These are phyloP conservation scores for Mystacornis crossleyi DNA, from an alignment of 2,113 vertebrate species.

Conservation along the genomic window DNA sequence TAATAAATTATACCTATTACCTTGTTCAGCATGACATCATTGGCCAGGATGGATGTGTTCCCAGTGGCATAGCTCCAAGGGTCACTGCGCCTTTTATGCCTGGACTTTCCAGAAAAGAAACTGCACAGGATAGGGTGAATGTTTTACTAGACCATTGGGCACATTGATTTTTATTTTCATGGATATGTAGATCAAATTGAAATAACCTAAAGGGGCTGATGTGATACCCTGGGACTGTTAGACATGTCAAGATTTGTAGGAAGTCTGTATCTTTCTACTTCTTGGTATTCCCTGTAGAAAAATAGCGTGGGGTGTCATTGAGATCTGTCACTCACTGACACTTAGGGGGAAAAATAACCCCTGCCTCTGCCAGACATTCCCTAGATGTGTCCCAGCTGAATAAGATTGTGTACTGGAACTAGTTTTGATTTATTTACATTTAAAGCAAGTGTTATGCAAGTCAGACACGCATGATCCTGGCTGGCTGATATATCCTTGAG, in stretches of 20 bases:
- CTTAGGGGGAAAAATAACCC: not conserved
- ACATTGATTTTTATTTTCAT: slow-evolving; percentile 64
- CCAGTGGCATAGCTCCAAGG: not conserved
- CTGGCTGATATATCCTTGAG: slow-evolving; percentile 48
- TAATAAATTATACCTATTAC: not conserved
- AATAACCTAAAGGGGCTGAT: slow-evolving; percentile 51
- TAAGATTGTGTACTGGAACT: not conserved
- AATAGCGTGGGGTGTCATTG: slow-evolving; percentile 44
- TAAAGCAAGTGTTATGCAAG: slow-evolving; percentile 21
- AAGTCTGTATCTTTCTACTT: not conserved
- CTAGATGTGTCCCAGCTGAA: not conserved
- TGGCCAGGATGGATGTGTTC: not conserved
- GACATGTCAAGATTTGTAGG: slow-evolving; percentile 36
- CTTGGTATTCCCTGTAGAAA: slow-evolving; percentile 51
- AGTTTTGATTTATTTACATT: slow-evolving; percentile 37
- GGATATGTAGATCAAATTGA: slow-evolving; percentile 64
- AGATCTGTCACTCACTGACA: slow-evolving; percentile 46
- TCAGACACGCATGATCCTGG: not conserved
- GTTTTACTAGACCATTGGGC: slow-evolving; percentile 65
- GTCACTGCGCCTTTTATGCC: slow-evolving; percentile 4
- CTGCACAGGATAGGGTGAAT: not conserved
- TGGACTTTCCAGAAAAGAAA: not conserved
- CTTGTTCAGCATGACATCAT: not conserved
- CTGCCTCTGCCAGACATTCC: not conserved
- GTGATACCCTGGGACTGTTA: slow-evolving; percentile 28